Evolutionary conservation across 2,113 vertebrate genomes (phyloP).

Genomic region (Okapia johnstoni): DNA sequence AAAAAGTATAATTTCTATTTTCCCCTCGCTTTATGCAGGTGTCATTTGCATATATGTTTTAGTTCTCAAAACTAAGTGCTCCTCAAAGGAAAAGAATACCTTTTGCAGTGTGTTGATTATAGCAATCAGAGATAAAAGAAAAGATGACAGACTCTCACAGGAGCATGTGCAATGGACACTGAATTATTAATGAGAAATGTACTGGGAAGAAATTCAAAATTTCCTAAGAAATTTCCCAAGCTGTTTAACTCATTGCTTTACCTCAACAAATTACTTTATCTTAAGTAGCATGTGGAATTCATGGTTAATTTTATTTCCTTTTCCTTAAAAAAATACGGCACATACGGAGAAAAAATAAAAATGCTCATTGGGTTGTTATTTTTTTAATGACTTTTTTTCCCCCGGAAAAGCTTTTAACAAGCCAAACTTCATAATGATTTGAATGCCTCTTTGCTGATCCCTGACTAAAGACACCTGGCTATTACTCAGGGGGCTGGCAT

Average conservation of each 20-base stretch:
- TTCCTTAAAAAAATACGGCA: background rate
- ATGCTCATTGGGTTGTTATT: background rate
- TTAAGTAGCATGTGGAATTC: background rate
- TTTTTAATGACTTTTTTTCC: background rate
- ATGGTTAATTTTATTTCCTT: background rate
- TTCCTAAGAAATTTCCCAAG: background rate
- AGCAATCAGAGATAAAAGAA: slow-evolving; percentile 5
- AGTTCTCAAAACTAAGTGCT: background rate
- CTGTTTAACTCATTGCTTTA: background rate
- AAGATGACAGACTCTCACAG: background rate
- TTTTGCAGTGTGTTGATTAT: background rate
- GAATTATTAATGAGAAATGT: slow-evolving; percentile 38
- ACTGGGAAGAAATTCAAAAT: slow-evolving; percentile 4
- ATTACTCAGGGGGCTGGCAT: background rate
- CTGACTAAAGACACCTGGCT: background rate
- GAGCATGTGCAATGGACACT: background rate
- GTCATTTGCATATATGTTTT: background rate
- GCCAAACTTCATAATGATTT: background rate
- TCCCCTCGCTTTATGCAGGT: background rate
- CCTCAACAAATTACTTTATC: background rate
- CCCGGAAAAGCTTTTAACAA: background rate
- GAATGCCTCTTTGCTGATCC: background rate
- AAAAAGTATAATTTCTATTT: background rate
- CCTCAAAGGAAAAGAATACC: background rate
- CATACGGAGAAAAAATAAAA: background rate